Percentiles rank a stretch among this genome's conserved stretches.
Evolutionary conservation across 2,888 invertebrate genomes (phyloP).

Genomic region (Ophioninae sp.): DNA sequence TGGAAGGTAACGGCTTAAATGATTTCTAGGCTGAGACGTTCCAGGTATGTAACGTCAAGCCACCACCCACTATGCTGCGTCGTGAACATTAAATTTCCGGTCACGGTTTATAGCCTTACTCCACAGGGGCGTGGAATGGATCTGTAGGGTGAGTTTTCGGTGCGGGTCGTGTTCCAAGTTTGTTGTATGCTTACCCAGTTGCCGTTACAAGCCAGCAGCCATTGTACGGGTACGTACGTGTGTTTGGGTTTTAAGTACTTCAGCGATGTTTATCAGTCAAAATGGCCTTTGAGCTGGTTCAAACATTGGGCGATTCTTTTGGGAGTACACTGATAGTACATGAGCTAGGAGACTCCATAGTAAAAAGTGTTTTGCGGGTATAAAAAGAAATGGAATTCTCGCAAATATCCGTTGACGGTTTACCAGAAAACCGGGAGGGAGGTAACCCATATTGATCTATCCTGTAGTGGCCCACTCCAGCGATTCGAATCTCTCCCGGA

Average conservation of each 20-base stretch:
- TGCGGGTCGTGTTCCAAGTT: neutral
- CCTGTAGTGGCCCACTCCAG: constrained; percentile 13
- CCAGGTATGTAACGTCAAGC: neutral
- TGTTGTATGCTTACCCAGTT: constrained; percentile 7
- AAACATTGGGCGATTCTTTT: neutral
- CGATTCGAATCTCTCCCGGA: constrained; percentile 30
- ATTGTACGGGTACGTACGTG: neutral
- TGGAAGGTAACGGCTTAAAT: neutral
- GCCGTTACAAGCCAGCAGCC: neutral
- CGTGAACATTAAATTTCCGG: constrained; percentile 14
- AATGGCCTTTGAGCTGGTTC: neutral
- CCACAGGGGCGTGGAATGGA: neutral
- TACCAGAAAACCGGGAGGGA: neutral
- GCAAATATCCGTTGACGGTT: neutral
- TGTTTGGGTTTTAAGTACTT: neutral
- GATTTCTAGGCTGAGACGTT: neutral
- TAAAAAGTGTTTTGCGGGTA: neutral
- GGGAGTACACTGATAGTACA: neutral
- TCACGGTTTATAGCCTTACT: constrained; percentile 15
- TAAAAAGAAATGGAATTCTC: neutral
- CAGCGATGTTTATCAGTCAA: constrained; percentile 6
- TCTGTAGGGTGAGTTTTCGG: neutral
- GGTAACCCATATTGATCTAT: constrained; percentile 2
- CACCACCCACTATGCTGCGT: neutral
- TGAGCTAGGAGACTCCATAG: neutral